Base-by-base conservation (phyloP, 2,888 invertebrate species). In the Cremastinae sp. region DNA sequence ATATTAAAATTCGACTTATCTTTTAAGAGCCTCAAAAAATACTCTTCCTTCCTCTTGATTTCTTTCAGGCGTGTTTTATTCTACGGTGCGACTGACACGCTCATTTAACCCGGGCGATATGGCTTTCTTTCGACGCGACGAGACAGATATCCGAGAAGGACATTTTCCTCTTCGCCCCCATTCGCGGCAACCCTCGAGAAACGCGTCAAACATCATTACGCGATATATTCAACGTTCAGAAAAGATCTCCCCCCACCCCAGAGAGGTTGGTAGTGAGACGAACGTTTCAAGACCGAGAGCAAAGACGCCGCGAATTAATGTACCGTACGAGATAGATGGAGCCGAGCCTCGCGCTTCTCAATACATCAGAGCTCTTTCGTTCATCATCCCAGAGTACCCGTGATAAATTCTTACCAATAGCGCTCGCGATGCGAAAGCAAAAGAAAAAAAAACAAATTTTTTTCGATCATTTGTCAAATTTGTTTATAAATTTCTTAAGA, bases 251-350 rank as follows among this genome's bases (percentile, higher is more conserved):
- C 28, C 75, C 72, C 74, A 78, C 73, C 53, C 53, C 58, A 62
- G 58, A 61, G 69, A 68, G 58, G 65, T 64, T 14, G 22, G 53
- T 7, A 43, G 43, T 18, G 47, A 49, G 16, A 37, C 20, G 61
- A 58, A 20, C 12, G 49, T 22, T 53, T 7, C 22, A 80, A 47
- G 47, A 61, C 78, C 80, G 83, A 80, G 83, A 81, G 82, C 72
- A 73, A 79, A 58, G 39, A 49, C 12, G 79, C 83, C 82, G 83
- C 78, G 75, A 80, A 78, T 83, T 88, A 88, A 88, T 88, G 88
- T 88, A 88, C 82, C 86, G 88, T 87, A 83, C 79, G 84, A 88
- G 86, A 88, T 88, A 86, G 85, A 87, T 85, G 85, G 82, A 81
- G 84, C 78, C 80, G 65, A 81, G 77, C n/a, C n/a, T n/a, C n/a